phyloP scores from a whole-genome alignment of 2,797 vertebrate species.

The Vipera ursinii region DNA sequence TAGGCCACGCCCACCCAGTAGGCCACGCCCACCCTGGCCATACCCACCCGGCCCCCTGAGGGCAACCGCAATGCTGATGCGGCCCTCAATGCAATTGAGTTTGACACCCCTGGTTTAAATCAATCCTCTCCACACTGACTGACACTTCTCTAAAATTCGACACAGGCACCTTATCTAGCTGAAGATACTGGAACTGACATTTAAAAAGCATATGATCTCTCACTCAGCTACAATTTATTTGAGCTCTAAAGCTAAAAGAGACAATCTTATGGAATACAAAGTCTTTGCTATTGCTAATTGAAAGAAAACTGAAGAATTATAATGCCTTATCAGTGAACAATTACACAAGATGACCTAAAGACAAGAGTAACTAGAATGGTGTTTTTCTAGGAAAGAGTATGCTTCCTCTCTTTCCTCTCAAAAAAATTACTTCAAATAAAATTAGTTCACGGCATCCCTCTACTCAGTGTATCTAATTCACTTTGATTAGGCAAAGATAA shows the following conservation, averaged over 20 bases:
- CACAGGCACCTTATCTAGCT: background rate
- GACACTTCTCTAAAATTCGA: background rate
- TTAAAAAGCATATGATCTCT: background rate
- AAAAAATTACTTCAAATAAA: no score
- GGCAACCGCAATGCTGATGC: no score
- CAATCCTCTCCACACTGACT: background rate
- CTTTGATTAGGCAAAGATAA: background rate
- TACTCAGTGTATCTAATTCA: slow-evolving; percentile 13
- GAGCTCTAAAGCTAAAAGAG: slow-evolving; percentile 8
- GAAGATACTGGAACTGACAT: background rate
- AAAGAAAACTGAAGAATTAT: background rate
- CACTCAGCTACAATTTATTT: background rate
- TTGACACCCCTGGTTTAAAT: no score
- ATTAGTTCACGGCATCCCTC: slow-evolving; percentile 4
- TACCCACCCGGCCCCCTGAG: no score
- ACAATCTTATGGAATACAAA: background rate
- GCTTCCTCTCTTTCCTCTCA: background rate
- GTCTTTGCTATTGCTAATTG: background rate
- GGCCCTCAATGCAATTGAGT: no score
- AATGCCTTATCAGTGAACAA: background rate
- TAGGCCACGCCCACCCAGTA: no score
- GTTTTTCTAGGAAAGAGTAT: slow-evolving; percentile 23
- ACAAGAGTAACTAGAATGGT: slow-evolving; percentile 10
- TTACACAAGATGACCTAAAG: background rate
- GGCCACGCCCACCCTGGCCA: no score